phyloP scores from a whole-genome alignment of 2,888 invertebrate species.

The Punctoribates punctum region DNA sequence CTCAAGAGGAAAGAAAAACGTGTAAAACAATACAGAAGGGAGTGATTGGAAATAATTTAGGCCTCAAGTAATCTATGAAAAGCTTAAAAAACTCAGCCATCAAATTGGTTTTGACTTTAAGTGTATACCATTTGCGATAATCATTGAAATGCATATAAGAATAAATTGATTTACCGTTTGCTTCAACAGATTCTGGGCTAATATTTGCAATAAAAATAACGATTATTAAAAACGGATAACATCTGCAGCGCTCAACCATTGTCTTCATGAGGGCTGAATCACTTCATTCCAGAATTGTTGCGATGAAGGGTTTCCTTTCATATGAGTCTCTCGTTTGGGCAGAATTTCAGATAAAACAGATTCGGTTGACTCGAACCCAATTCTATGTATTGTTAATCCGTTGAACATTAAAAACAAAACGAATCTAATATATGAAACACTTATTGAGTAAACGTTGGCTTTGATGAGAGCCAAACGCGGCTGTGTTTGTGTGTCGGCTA shows the following conservation, averaged over 20 bases:
- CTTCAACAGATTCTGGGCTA: not conserved
- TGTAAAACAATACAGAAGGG: not conserved
- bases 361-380: not conserved
- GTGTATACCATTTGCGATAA: too few relatives aligned
- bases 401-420: constrained; percentile 5
- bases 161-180: constrained; percentile 4
- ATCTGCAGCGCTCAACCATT: not conserved
- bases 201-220: not conserved
- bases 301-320: constrained; percentile 1
- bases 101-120: too few relatives aligned
- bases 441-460: not conserved
- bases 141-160: not conserved
- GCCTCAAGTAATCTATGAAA: too few relatives aligned
- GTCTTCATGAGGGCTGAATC: constrained; percentile 7
- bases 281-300: not conserved
- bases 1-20: not conserved
- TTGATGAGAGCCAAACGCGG: constrained; percentile 8
- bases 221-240: not conserved
- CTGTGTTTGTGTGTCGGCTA: constrained; percentile 9
- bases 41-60: too few relatives aligned
- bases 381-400: not conserved
- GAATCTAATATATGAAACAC: not conserved
- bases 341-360: not conserved
- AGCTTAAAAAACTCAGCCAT: too few relatives aligned
- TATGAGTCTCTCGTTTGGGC: not conserved